Evolutionary conservation across 2,113 vertebrate species (phyloP), one percentile per base, ranked within the genome.

Genomic region (Macheiramphus alcinus): DNA sequence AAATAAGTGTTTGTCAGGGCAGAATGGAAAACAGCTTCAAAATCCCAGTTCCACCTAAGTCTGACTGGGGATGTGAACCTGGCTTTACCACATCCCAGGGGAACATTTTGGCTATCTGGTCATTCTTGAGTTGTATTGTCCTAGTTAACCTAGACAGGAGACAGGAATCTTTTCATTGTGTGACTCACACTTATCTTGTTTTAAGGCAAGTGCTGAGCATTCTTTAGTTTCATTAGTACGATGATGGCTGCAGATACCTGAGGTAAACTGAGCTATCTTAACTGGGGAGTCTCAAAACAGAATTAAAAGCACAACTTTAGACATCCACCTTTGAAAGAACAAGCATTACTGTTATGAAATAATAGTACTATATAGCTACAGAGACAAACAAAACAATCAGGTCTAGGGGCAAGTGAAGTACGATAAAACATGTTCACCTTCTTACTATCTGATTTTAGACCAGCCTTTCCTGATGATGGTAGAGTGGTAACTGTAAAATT

Each of bases 401-500:
- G 20, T 50, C 32, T 47, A 29, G 31, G 7, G 23, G 50, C 15
- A 36, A n/a, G 29, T 13, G 18, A 20, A 43, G 5, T 13, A 38
- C 31, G 20, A 21, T 22, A 34, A 47, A 74, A 73, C 1, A 56
- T 11, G 22, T 67, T 98, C 89, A 98, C 98, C 98, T 97, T 98
- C 56, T 98, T 99, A 34, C 96, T 94, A 10, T 97, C 96, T 1
- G 97, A 85, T 90, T 98, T 98, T 43, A 97, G 98, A 3, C 91
- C 61, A 15, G 84, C 82, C 78, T 98, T 99, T 55, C 98, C 98
- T 1, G 98, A 50, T 1, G 98, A 96, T 4, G 99, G 97, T 13
- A 99, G 97, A 4, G 98, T 97, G 18, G 98, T 93, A 47, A 99
- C 98, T 10, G 99, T 97, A 94, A 99, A 99, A 96, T 98, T 99